Evolutionary conservation across 2,113 vertebrate genomes (phyloP), one percentile per base, ranked within the genome.

Genomic region (Corvus hawaiiensis): DNA sequence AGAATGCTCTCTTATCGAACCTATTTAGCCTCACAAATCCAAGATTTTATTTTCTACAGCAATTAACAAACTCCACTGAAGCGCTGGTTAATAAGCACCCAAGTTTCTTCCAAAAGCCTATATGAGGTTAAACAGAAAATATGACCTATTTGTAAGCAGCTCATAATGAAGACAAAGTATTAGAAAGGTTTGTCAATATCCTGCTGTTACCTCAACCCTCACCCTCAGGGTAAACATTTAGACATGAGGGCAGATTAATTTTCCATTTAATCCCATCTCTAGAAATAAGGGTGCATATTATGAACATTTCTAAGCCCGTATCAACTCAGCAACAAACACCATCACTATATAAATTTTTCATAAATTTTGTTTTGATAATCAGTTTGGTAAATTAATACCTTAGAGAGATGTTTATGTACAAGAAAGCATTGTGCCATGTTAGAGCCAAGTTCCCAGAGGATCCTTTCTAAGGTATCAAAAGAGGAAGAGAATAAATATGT

Each of bases 361-460:
- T 84, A 43, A 84, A 84, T 87, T 95, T 41, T 1, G 24, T 80
- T 72, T 90, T 66, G 62, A 79, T 90, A 93, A 94, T 63, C 93
- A 82, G 41, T 81, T 80, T 17, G 17, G 87, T 87, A 97, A 98
- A 97, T 97, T 94, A 97, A 97, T 90, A 93, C 96, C 97, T 93
- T 52, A 35, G 95, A 95, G 97, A 97, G 55, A 84, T 64, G 58
- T 91, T 96, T 93, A 96, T 77, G 61, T 62, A 84, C 89, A 96
- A 87, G 84, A 72, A 95, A 97, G 81, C 73, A 84, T 51, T 43
- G 39, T 58, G 85, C 54, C 64, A 83, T 37, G 44, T 62, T 84
- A 89, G 87, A 96, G 88, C 10, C 0, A 18, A 96, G 95, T 46
- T 96, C 97, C 96, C 96, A 81, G 48, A 90, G 83, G 97, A 86